Percentiles rank a stretch among this genome's conserved stretches.
Conservation (phyloP, 2,797 vertebrate genomes). For the Valencia hispanica region DNA sequence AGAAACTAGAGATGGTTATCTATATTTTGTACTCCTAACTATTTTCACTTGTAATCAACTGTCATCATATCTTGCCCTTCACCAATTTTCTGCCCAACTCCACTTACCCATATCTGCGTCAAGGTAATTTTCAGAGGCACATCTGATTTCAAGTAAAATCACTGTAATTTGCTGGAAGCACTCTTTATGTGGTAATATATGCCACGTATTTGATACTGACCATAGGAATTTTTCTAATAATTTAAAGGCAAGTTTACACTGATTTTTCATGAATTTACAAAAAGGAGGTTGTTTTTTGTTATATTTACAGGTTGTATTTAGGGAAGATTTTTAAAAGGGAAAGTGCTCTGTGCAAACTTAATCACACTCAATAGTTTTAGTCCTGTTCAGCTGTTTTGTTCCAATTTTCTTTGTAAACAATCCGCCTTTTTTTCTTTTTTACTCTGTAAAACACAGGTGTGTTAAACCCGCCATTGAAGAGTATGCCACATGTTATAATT, state of each 20-base stretch:
- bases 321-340: constrained; percentile 59
- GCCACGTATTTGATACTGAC: constrained; percentile 25
- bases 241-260: not conserved
- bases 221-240: constrained; percentile 14
- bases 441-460: constrained; percentile 15
- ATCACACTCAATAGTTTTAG: constrained; percentile 14
- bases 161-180: constrained; percentile 15
- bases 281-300: constrained; percentile 8
- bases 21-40: constrained; percentile 75
- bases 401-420: constrained; percentile 22
- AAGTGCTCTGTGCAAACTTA: constrained; percentile 13
- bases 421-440: not conserved
- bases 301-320: constrained; percentile 38
- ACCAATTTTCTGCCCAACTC: constrained; percentile 33
- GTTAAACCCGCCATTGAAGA: constrained; percentile 21
- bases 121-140: constrained; percentile 30
- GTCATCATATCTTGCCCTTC: constrained; percentile 42
- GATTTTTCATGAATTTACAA: not conserved
- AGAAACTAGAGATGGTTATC: constrained; percentile 58
- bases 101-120: constrained; percentile 19
- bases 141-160: constrained; percentile 27
- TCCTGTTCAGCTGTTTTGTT: constrained; percentile 33
- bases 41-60: constrained; percentile 56
- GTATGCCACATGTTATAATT: constrained; percentile 16
- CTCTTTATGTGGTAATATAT: constrained; percentile 16